Base-by-base conservation (phyloP, 2,888 invertebrate species). In the Nemapogon koenigi region DNA sequence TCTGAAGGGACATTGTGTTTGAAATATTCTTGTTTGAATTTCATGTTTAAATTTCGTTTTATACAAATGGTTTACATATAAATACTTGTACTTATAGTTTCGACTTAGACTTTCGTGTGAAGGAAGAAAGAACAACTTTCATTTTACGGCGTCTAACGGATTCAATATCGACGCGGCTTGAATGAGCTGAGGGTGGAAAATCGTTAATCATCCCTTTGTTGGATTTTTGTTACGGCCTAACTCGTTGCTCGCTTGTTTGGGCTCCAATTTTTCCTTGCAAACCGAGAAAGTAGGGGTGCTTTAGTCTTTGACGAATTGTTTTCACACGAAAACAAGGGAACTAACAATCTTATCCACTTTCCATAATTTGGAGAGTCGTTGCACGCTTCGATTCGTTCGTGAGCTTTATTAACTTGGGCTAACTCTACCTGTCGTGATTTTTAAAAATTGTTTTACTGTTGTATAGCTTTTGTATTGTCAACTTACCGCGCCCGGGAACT, bases 121-220 rank as follows among this genome's bases (percentile, higher is more conserved):
- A 66, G 66, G 61, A 62, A 59, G 61, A 61, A 56, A 59, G 61
- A 59, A 19, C 22, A 75, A 75, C 69, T 75, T 76, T 73, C 71
- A 68, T 73, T 75, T 75, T 72, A 71, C 75, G 62, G 68, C 64
- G 68, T 62, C 73, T 70, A 72, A 67, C 70, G 72, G 72, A 75
- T 76, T 76, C 76, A 78, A 78, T 78, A 78, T 75, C 73, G 75
- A 66, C 71, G 69, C 59, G 62, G 65, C 69, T 71, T 72, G 75
- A 76, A 76, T 76, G 72, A 76, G 72, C 66, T 63, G 57, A 61
- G 69, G 64, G 58, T 63, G 57, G 66, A 69, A 72, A 73, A 75
- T 71, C 76, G 78, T 78, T 78, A 78, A 76, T 78, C 78, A 78
- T 78, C 57, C 73, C 72, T 73, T 76, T 78, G 75, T 76, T 73